Base-by-base conservation (phyloP, 1,140 invertebrate species). In the Procambarus virginalis region DNA sequence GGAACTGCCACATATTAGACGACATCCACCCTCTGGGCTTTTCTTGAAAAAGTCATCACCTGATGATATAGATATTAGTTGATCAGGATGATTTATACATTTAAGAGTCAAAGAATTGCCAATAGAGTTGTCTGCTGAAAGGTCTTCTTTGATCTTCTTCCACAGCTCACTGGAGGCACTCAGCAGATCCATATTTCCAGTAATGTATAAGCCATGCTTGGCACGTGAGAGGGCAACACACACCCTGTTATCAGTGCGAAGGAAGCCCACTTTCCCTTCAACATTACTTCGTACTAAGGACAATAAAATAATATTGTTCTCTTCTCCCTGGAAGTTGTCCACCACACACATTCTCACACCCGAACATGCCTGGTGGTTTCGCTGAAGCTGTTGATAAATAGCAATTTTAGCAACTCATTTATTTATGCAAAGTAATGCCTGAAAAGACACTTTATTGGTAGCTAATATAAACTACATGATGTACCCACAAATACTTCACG, bases 241-340 rank as follows among this genome's bases (percentile, higher is more conserved):
- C 70, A 98, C 95, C 83, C 97, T 94, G 94, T 98, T 98, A 83
- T 96, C 94, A 75, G 95, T 95, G 49, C 95, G 95, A 4, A 98
- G 93, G 94, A 98, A 98, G 4, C 97, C 97, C 93, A 97, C 96
- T 46, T 95, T 95, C 34, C 94, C 94, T 8, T 96, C 94, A 4
- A 93, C 89, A 92, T 97, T 96, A 93, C 96, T 97, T 88, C 97
- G 94, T 0, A 98, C 97, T 3, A 98, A 93, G 0, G 97, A 98
- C 12, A 98, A 93, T 2, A 98, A 93, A 87, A 98, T 96, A 49
- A 98, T 97, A 91, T 97, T 96, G 64, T 96, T 97, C 94, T 98
- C 97, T 93, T 98, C 96, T 0, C 97, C 97, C 95, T 98, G 97
- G 93, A 95, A 98, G 93, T 97, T 97, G 93, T 98, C 97, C 2